Conservation (phyloP, 2,888 invertebrate species). For the Trypoxylon attenuatum region DNA sequence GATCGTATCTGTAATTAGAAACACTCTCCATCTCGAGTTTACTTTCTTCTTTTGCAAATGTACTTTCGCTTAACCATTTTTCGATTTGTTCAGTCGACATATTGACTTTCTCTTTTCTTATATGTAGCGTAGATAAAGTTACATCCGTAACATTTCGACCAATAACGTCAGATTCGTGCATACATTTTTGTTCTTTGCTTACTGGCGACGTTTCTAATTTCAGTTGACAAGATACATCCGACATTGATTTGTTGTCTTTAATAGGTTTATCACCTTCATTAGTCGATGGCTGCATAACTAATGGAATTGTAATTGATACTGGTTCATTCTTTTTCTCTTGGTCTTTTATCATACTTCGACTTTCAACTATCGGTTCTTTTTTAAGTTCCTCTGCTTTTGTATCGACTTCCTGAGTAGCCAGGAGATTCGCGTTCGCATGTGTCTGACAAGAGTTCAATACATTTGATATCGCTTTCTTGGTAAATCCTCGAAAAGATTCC, state of each 20-base stretch:
- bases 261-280: conserved; percentile 6
- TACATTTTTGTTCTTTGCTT: conserved; percentile 46
- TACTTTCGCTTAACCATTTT: conserved; percentile 80
- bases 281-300: neutral
- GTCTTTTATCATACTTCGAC: neutral
- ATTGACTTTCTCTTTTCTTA: conserved; percentile 80
- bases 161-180: conserved; percentile 43
- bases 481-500: conserved; percentile 73
- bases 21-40: conserved; percentile 68
- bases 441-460: conserved; percentile 61
- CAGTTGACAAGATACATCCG: conserved; percentile 15
- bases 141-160: conserved; percentile 62
- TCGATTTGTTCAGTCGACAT: conserved; percentile 84
- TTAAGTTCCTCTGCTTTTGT: conserved; percentile 34
- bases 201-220: conserved; percentile 14
- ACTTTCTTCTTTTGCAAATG: conserved; percentile 74
- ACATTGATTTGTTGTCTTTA: conserved; percentile 20
- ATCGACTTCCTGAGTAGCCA: conserved; percentile 50
- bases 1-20: conserved; percentile 60
- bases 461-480: conserved; percentile 68
- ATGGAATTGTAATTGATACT: too few relatives aligned
- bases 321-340: conserved; percentile 15
- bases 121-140: conserved; percentile 63
- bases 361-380: conserved; percentile 4
- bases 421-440: conserved; percentile 58